Evolutionary conservation across 2,888 invertebrate species (phyloP).

Genomic region (Hypomecis atomaria): DNA sequence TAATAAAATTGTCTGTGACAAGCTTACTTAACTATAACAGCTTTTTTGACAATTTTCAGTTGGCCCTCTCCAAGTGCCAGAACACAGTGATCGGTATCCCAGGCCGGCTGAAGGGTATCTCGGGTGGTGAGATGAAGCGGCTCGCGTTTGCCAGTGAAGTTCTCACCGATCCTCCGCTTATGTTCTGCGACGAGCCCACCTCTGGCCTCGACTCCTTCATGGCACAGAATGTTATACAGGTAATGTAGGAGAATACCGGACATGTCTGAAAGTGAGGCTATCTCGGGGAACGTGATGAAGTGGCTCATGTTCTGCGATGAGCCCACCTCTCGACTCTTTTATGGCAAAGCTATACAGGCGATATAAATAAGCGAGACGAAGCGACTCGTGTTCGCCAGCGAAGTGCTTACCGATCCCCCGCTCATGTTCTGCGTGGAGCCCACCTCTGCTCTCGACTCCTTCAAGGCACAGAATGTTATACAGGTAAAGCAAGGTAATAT

Average conservation of each 20-base stretch:
- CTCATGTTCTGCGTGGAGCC: too few species aligned
- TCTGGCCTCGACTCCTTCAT: constrained; percentile 98
- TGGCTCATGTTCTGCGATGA: constrained; percentile 98
- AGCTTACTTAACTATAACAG: too few species aligned
- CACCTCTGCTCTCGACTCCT: too few species aligned
- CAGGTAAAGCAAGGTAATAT: too few species aligned
- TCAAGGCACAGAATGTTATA: too few species aligned
- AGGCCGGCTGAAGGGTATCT: constrained; percentile 95
- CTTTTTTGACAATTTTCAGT: constrained; percentile 66
- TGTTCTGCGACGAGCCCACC: constrained; percentile 99
- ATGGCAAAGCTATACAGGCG: constrained; percentile 98
- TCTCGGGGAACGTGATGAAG: constrained; percentile 98
- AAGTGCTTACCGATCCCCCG: too few species aligned
- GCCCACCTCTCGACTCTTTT: constrained; percentile 98
- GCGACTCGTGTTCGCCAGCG: too few species aligned
- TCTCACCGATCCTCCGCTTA: constrained; percentile 95
- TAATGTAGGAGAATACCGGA: too few species aligned
- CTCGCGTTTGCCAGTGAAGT: constrained; percentile 98
- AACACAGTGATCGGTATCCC: constrained; percentile 95
- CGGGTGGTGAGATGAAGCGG: constrained; percentile 98
- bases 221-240: constrained; percentile 96
- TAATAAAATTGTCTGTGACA: too few species aligned
- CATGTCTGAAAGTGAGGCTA: constrained; percentile 84
- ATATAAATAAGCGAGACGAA: background rate
- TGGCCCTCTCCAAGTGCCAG: constrained; percentile 95